Percentiles rank a stretch among this genome's conserved stretches.
These are phyloP conservation scores for Periophthalmus magnuspinnatus DNA, from an alignment of 2,797 vertebrate genomes.

Conservation along the genomic window DNA sequence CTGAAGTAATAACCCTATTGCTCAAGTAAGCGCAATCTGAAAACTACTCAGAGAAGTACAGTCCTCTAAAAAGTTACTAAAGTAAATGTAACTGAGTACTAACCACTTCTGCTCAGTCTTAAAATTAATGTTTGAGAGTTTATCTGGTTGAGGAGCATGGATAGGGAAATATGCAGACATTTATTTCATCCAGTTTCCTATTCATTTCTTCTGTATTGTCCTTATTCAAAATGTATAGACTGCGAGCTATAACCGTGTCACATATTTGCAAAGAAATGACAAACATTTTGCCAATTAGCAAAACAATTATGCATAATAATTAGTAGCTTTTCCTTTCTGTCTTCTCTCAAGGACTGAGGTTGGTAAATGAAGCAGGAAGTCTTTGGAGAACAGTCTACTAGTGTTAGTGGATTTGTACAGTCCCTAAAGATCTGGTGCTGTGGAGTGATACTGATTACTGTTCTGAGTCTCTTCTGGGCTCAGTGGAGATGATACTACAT, in stretches of 20 bases:
- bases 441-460: slow-evolving; percentile 23
- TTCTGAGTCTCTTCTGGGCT: slow-evolving; percentile 20
- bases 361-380: slow-evolving; percentile 21
- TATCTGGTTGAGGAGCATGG: neutral
- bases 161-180: neutral
- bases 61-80: too few species aligned
- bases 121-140: neutral
- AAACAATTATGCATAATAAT: slow-evolving; percentile 30
- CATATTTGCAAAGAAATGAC: slow-evolving; percentile 38
- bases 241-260: neutral
- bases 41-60: too few species aligned
- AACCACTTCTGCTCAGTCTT: neutral
- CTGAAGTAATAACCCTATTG: too few species aligned
- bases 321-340: slow-evolving; percentile 4
- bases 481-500: slow-evolving; percentile 10
- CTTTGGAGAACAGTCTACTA: slow-evolving; percentile 17
- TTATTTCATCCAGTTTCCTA: neutral
- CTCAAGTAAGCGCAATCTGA: too few species aligned
- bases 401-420: slow-evolving; percentile 4
- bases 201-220: too few species aligned
- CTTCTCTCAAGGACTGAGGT: slow-evolving; percentile 23
- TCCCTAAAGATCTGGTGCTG: slow-evolving; percentile 13
- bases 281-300: slow-evolving; percentile 48
- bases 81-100: too few species aligned
- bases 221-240: too few species aligned